Base-by-base conservation (phyloP, 2,113 vertebrate species). In the Apodemus speciosus region DNA sequence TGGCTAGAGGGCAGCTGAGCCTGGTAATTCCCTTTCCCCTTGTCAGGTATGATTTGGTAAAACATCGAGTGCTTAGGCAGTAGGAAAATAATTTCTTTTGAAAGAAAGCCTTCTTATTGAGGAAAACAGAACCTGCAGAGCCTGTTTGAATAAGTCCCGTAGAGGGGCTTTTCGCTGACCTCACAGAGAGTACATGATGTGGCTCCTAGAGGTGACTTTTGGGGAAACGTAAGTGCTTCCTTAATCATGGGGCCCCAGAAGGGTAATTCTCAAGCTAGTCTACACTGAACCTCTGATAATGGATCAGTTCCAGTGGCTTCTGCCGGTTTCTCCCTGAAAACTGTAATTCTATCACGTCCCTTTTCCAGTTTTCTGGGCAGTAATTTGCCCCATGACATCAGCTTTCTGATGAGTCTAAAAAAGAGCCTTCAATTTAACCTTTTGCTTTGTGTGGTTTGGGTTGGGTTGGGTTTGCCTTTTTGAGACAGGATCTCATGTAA, bases 151-250 rank as follows among this genome's bases (percentile, higher is more conserved):
- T 40, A 56, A 58, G 58, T 23, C 79, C 32, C 11, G 5, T 38
- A 16, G 30, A 84, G 68, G 69, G 38, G 40, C 49, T 83, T 90
- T 88, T 77, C 81, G 90, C n/a, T 92, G 60, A 30, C n/a, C 69
- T 83, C 62, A 66, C 20, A n/a, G 27, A 79, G n/a, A 88, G 53
- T 25, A 76, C 16, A 38, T n/a, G 62, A 25, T 75, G 75, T 32
- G 43, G 60, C 11, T 71, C 15, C 30, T 89, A 3, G 25, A 64
- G 1, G 27, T 73, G 72, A 94, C 60, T 87, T 94, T 94, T 25
- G 35, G 60, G 38, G 71, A 89, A 58, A 30, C 85, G 1, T 51
- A 14, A 13, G 4, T 60, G 1, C 4, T 56, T 21, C 18, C 53
- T 11, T 60, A 66, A n/a, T 68, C 46, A 40, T 60, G 15, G 60